Evolutionary conservation across 2,888 invertebrate genomes (phyloP).

Genomic region (Blomia tropicalis): DNA sequence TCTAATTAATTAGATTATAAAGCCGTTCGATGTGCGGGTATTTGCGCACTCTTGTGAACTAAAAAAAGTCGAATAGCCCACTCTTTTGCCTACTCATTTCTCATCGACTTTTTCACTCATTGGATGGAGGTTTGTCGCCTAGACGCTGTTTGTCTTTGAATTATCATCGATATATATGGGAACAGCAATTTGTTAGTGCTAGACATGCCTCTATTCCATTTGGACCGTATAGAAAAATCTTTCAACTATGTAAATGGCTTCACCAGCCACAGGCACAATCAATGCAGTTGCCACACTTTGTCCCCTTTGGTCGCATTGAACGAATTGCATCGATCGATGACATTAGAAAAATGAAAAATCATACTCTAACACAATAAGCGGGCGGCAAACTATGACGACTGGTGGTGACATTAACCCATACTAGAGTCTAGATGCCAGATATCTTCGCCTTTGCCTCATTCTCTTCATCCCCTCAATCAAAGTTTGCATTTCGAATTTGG

Average conservation of each 20-base stretch:
- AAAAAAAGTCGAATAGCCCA: no score
- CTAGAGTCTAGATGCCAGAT: no score
- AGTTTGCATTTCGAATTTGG: conserved; percentile 12
- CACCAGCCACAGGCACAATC: neutral
- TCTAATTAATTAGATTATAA: conserved; percentile 10
- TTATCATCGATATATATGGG: neutral
- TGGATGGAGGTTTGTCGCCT: neutral
- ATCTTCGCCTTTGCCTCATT: neutral
- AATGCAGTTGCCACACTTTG: neutral
- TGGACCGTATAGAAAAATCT: no score
- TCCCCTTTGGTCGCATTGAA: no score
- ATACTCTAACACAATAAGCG: neutral
- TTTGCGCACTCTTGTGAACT: no score
- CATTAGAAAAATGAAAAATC: conserved; percentile 15
- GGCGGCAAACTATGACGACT: neutral
- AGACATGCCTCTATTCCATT: neutral
- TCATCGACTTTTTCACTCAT: no score
- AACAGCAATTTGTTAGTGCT: neutral
- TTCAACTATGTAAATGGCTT: neutral
- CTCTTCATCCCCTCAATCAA: neutral
- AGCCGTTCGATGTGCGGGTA: no score
- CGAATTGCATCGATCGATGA: conserved; percentile 5
- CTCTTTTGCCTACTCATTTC: no score
- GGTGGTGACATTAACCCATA: conserved; percentile 2
- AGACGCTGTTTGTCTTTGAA: conserved; percentile 9